These are phyloP conservation scores for Theretra japonica DNA, from an alignment of 2,888 invertebrate species.

Conservation along the genomic window DNA sequence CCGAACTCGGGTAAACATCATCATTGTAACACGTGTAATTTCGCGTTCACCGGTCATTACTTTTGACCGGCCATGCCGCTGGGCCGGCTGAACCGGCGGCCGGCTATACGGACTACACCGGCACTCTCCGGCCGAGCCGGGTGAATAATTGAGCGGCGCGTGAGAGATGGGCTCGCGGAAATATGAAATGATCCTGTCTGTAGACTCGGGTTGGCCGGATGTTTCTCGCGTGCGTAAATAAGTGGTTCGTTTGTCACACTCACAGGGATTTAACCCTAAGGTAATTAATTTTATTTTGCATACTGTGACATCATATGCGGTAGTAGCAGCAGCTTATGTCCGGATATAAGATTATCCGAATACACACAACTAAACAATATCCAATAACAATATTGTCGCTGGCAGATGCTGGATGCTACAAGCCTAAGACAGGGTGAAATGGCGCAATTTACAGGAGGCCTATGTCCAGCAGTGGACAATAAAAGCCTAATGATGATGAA, in stretches of 20 bases:
- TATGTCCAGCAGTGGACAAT: too few species aligned
- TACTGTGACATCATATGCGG: too few species aligned
- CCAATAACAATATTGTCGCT: too few species aligned
- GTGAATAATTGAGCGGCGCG: slow-evolving; percentile 77
- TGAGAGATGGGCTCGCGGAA: slow-evolving; percentile 76
- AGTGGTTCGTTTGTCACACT: slow-evolving; percentile 19
- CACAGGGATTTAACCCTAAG: neutral
- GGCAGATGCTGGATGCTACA: too few species aligned
- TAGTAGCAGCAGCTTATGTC: too few species aligned
- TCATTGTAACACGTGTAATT: slow-evolving; percentile 81
- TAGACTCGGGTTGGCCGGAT: slow-evolving; percentile 52
- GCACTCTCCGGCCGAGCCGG: slow-evolving; percentile 47
- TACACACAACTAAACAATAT: too few species aligned
- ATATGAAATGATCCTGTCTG: slow-evolving; percentile 78
- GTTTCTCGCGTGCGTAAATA: slow-evolving; percentile 34
- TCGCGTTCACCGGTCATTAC: slow-evolving; percentile 78
- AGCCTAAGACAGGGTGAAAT: too few species aligned
- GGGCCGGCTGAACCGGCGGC: slow-evolving; percentile 2
- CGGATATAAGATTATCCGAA: too few species aligned
- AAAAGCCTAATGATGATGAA: too few species aligned
- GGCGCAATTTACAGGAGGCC: too few species aligned
- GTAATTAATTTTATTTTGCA: neutral
- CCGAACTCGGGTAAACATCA: slow-evolving; percentile 70
- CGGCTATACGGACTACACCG: slow-evolving; percentile 12
- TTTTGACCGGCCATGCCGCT: slow-evolving; percentile 59